Evolutionary conservation across 2,888 invertebrate genomes (phyloP).

Genomic region (Orthonychiurus folsomi): DNA sequence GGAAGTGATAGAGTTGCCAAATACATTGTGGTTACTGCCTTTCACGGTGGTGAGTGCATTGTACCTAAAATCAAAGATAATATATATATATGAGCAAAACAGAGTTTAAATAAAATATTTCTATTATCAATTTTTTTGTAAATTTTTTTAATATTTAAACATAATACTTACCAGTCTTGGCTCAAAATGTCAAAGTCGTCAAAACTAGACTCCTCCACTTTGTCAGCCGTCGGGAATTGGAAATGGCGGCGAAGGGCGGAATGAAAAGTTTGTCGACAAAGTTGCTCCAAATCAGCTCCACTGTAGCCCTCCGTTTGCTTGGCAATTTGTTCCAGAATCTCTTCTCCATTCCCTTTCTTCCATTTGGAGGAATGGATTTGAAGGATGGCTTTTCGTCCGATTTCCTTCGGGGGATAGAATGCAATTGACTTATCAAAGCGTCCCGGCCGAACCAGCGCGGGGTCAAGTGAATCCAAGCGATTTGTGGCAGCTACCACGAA

Average conservation of each 20-base stretch:
- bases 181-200: background rate
- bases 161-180: background rate
- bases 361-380: conserved; percentile 67
- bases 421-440: conserved; percentile 80
- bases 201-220: background rate
- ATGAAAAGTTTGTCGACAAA: conserved; percentile 67
- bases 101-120: no score
- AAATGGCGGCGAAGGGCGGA: conserved; percentile 9
- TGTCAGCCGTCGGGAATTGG: background rate
- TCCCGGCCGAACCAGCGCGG: conserved; percentile 77
- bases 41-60: background rate
- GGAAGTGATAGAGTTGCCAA: conserved; percentile 1
- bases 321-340: conserved; percentile 57
- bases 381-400: conserved; percentile 63
- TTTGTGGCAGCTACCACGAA: conserved; percentile 88
- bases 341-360: conserved; percentile 52
- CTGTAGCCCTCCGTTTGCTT: conserved; percentile 64
- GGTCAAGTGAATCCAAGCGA: conserved; percentile 81
- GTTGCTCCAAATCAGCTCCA: conserved; percentile 76
- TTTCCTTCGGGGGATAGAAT: conserved; percentile 67
- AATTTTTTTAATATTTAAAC: no score
- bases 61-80: no score
- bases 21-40: conserved; percentile 4
- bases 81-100: no score
- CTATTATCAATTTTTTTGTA: no score